A percentile compares a stretch with the other conserved stretches of the same genome.
Conservation (phyloP, 2,113 vertebrate genomes). For the Callocephalon fimbriatum region DNA sequence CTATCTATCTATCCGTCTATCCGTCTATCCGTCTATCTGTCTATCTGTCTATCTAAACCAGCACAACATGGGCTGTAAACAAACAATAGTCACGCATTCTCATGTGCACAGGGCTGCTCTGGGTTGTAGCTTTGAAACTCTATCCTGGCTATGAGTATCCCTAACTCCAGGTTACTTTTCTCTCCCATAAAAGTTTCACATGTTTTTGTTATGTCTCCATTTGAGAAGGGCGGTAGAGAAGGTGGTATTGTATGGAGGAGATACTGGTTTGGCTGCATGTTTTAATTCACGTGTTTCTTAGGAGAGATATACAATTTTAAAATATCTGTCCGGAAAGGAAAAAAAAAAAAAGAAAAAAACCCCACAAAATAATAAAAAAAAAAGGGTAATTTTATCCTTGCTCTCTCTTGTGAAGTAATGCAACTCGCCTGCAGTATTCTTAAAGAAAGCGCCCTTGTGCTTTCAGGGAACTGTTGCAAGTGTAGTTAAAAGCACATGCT, state of each 20-base stretch:
- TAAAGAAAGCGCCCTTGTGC: background rate
- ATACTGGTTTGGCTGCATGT: constrained; percentile 11
- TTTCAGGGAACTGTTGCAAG: background rate
- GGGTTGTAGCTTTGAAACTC: constrained; percentile 58
- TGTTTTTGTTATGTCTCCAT: constrained; percentile 68
- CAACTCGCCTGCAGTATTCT: background rate
- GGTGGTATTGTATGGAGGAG: background rate
- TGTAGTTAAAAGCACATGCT: constrained; percentile 1
- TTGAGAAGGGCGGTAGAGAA: constrained; percentile 17
- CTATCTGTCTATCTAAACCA: background rate
- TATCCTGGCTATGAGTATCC: constrained; percentile 31
- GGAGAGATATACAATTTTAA: background rate
- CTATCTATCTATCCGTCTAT: background rate
- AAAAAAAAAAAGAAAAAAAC: background rate
- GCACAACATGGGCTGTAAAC: constrained; percentile 36
- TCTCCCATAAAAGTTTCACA: constrained; percentile 64
- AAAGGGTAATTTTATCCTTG: background rate
- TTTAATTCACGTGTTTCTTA: background rate
- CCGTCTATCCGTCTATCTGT: too few species aligned
- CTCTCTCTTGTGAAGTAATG: background rate
- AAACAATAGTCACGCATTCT: constrained; percentile 29
- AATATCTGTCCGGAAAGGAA: background rate
- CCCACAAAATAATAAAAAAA: background rate
- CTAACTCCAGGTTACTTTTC: constrained; percentile 62
- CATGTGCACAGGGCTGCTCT: constrained; percentile 11